phyloP scores from a whole-genome alignment of 2,888 invertebrate species.

The Pterostichus madidus region DNA sequence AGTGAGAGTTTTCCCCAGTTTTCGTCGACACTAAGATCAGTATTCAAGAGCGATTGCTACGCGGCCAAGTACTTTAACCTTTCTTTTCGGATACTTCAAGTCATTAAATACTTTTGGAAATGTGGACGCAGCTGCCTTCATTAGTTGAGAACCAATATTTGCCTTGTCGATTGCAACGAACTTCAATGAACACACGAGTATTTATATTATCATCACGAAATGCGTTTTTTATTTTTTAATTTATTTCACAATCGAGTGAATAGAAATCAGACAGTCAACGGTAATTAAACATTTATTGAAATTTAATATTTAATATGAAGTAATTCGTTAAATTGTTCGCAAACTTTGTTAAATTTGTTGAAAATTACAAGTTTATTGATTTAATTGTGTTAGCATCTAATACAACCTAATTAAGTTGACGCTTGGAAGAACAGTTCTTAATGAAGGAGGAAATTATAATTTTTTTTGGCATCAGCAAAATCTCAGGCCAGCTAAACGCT shows the following conservation, averaged over 20 bases:
- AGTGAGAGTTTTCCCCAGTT: conserved; percentile 27
- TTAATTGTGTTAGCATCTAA: conserved; percentile 25
- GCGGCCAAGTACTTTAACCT: conserved; percentile 29
- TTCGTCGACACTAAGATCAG: conserved; percentile 11
- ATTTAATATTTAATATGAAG: conserved; percentile 27
- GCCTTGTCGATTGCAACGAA: conserved; percentile 20
- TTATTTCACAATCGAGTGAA: conserved; percentile 7
- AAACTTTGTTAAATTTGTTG: conserved; percentile 11
- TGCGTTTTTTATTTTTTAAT: conserved; percentile 20
- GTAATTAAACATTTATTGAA: neutral
- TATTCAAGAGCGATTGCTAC: conserved; percentile 21
- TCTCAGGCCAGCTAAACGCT: no score
- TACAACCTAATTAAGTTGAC: conserved; percentile 18
- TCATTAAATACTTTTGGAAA: conserved; percentile 49
- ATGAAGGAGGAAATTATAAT: conserved; percentile 21
- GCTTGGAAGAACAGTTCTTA: conserved; percentile 28
- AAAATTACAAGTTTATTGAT: conserved; percentile 25
- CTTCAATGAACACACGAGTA: conserved; percentile 5
- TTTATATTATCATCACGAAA: conserved; percentile 43
- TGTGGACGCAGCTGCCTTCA: conserved; percentile 36
- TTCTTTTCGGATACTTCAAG: conserved; percentile 15
- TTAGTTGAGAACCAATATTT: conserved; percentile 40
- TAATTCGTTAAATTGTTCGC: conserved; percentile 33
- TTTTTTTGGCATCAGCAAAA: neutral
- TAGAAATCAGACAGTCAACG: neutral